Base-by-base conservation (phyloP, 2,888 invertebrate species). In the Drosophila infuscata region DNA sequence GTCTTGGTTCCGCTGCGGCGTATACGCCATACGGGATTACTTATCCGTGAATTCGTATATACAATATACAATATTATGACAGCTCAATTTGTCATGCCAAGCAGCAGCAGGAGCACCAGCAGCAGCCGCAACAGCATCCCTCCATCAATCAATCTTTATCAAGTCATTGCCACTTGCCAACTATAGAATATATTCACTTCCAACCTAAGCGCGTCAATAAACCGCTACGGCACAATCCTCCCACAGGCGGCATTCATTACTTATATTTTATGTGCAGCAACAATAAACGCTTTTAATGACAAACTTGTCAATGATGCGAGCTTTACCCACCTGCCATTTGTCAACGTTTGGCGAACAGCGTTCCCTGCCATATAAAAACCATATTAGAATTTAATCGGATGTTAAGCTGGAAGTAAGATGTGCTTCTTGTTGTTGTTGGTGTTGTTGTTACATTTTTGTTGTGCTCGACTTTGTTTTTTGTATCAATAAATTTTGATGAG, bases 311-410 rank as follows among this genome's bases (percentile, higher is more conserved):
- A 74, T 79, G 78, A 69, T 69, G 63, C 54, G 57, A 46, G 56
- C 65, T 64, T 66, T 57, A 59, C 46, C 48, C 68, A 65, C 64
- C 72, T 69, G 67, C 35, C 74, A 74, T 70, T 72, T 71, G 53
- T 75, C 56, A 76, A 38, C 25, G 25, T 25, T 25, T 25, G 25
- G 70, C 59, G 74, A 71, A 70, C 82, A 70, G 41, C 32, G 59
- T 29, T 33, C 33, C 38, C 58, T 57, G 61, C 64, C 57, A 67
- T 69, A 87, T 88, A 85, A 90, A 88, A 80, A 72, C 70, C 81
- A 78, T 83, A 87, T 89, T 88, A 83, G 81, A 74, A 82, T 79
- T 85, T 83, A 89, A 90, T 82, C 82, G 85, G 72, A 76, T 87
- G 85, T 85, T 85, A 79, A 82, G 79, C 68, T 71, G 67, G 76